Conservation (phyloP, 2,888 invertebrate species). For the Taphrorychus bicolor region DNA sequence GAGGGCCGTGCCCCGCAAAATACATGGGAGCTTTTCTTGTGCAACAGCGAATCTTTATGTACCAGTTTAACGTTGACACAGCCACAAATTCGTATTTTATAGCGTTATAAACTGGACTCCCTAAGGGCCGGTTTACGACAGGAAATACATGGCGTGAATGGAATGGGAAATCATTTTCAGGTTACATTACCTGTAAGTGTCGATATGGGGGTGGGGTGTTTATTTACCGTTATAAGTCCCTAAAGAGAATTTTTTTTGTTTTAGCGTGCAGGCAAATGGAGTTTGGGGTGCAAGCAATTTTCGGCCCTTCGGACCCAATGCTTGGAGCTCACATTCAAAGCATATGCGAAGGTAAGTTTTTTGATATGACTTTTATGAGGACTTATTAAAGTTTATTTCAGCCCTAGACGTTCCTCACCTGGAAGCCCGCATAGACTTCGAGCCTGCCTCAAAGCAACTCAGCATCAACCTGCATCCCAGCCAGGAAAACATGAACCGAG, state of each 20-base stretch:
- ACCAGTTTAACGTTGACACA: too few relatives aligned
- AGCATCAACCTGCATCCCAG: conserved; percentile 91
- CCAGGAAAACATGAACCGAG: conserved; percentile 79
- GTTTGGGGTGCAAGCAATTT: conserved; percentile 85
- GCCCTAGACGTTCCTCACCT: conserved; percentile 91
- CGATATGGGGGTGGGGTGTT: too few relatives aligned
- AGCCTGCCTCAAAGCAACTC: conserved; percentile 71
- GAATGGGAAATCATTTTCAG: too few relatives aligned
- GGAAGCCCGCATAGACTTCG: conserved; percentile 75
- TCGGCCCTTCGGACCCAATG: conserved; percentile 85
- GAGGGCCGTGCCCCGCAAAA: neutral
- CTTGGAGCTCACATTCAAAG: conserved; percentile 86
- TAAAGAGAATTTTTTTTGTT: conserved; percentile 55
- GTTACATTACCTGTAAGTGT: neutral
- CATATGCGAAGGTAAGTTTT: conserved; percentile 70
- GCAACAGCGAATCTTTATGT: too few relatives aligned
- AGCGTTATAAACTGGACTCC: too few relatives aligned
- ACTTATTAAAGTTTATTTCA: too few relatives aligned
- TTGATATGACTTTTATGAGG: neutral
- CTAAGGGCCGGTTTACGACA: too few relatives aligned
- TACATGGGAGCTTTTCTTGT: too few relatives aligned
- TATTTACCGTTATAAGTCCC: too few relatives aligned
- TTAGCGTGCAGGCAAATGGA: conserved; percentile 83
- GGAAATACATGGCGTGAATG: too few relatives aligned
- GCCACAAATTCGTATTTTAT: neutral